phyloP scores from a whole-genome alignment of 30 jellyfish, hydroid and myxozoan species.

The Morbakka virulenta region DNA sequence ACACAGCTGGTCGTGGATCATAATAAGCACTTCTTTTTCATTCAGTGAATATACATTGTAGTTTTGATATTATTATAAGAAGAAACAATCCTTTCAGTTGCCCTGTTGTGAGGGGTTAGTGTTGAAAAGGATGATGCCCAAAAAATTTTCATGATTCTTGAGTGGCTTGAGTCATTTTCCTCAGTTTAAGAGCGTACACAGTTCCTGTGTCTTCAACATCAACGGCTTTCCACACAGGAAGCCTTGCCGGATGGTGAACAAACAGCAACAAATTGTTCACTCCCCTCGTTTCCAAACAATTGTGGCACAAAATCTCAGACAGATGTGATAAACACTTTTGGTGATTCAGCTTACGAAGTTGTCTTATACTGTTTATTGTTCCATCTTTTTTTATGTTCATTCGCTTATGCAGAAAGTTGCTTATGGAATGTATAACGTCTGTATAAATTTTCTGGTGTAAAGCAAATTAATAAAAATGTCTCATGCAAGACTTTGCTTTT shows the following conservation, averaged over 20 bases:
- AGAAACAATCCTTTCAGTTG: conserved; percentile 31
- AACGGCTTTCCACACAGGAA: conserved; percentile 1
- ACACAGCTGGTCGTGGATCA: conserved; percentile 25
- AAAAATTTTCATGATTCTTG: conserved; percentile 1
- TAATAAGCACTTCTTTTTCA: conserved; percentile 1
- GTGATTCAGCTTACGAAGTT: conserved; percentile 13
- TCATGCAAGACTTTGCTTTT: too few species aligned
- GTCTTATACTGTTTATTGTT: conserved; percentile 1
- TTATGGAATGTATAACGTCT: too few species aligned
- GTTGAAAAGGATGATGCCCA: conserved; percentile 17
- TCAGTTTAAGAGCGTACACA: conserved; percentile 15
- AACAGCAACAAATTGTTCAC: conserved; percentile 4
- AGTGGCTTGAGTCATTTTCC: conserved; percentile 10
- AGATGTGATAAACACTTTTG: too few species aligned
- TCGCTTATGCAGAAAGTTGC: too few species aligned
- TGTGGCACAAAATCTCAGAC: conserved; percentile 21
- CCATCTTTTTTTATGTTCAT: too few species aligned
- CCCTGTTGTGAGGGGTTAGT: conserved; percentile 50
- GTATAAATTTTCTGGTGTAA: too few species aligned
- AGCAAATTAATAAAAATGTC: too few species aligned
- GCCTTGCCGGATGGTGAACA: too few species aligned
- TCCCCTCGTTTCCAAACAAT: conserved; percentile 21
- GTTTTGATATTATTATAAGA: conserved; percentile 43
- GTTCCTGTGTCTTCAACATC: conserved; percentile 35
- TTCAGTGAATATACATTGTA: not conserved